phyloP scores from a whole-genome alignment of 2,888 invertebrate species.

The Nomada flava region DNA sequence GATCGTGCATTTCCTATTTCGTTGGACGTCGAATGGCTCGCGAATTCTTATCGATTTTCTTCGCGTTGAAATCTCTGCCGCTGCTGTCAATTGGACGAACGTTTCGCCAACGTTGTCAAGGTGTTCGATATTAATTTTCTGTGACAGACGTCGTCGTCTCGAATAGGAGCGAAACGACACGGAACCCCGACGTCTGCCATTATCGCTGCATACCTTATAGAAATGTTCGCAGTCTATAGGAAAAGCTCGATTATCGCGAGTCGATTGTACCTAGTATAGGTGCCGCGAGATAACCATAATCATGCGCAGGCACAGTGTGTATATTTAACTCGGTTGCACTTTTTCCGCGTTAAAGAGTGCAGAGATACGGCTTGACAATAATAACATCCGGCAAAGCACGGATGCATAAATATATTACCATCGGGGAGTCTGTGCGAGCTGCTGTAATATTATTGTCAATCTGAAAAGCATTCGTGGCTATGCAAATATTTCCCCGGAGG shows the following conservation, averaged over 20 bases:
- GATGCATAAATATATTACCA: slow-evolving; percentile 9
- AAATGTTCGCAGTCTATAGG: slow-evolving; percentile 28
- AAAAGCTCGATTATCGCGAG: slow-evolving; percentile 58
- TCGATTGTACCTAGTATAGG: slow-evolving; percentile 58
- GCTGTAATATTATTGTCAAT: background rate
- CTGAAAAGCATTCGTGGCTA: background rate
- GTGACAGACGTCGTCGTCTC: background rate
- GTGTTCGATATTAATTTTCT: background rate
- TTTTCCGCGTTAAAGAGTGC: slow-evolving; percentile 12
- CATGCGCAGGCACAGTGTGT: slow-evolving; percentile 14
- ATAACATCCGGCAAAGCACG: slow-evolving; percentile 31
- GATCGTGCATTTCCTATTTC: slow-evolving; percentile 21
- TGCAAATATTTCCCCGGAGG: background rate
- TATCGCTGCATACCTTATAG: background rate
- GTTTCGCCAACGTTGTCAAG: background rate
- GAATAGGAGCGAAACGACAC: background rate
- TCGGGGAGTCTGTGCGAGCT: background rate
- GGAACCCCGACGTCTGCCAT: background rate
- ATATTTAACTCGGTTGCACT: slow-evolving; percentile 15
- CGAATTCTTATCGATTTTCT: background rate
- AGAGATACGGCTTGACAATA: slow-evolving; percentile 7
- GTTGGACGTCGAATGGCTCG: background rate
- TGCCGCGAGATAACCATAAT: slow-evolving; percentile 61
- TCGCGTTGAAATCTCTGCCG: background rate
- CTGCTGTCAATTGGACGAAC: background rate